phyloP scores from a whole-genome alignment of 2,797 vertebrate genomes.

The Scolopax rusticola region DNA sequence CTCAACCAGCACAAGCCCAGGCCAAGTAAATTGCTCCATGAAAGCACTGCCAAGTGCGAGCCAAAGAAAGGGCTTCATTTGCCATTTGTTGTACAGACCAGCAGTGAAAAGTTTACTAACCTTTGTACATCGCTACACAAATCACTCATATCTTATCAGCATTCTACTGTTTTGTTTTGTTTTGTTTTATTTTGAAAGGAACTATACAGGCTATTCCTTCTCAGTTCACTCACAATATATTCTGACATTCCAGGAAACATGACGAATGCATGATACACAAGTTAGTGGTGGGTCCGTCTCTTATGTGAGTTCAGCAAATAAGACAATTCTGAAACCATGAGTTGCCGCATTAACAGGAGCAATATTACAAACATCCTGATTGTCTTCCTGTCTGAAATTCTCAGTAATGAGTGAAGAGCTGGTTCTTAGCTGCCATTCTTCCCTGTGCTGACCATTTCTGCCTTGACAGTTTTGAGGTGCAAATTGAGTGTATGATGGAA shows the following conservation, averaged over 20 bases:
- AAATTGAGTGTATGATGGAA: neutral
- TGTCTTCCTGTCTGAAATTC: neutral
- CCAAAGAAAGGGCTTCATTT: neutral
- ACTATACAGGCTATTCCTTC: neutral
- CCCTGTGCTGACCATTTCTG: neutral
- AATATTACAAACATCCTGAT: neutral
- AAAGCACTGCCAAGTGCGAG: neutral
- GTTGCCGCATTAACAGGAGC: neutral
- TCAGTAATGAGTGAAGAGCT: neutral
- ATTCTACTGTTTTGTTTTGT: neutral
- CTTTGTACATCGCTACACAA: neutral
- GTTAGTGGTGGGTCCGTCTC: neutral
- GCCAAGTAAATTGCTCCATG: neutral
- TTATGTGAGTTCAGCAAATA: neutral
- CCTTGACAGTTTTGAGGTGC: neutral
- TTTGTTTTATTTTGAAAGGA: neutral
- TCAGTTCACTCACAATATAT: neutral
- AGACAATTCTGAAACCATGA: neutral
- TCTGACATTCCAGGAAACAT: neutral
- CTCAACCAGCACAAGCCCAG: neutral
- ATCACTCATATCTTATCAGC: neutral
- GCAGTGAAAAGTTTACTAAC: neutral
- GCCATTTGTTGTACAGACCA: neutral
- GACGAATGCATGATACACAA: fast-evolving
- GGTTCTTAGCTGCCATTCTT: neutral